Evolutionary conservation across 2,888 invertebrate genomes (phyloP).

Genomic region (Amphipyra tragopoginis): DNA sequence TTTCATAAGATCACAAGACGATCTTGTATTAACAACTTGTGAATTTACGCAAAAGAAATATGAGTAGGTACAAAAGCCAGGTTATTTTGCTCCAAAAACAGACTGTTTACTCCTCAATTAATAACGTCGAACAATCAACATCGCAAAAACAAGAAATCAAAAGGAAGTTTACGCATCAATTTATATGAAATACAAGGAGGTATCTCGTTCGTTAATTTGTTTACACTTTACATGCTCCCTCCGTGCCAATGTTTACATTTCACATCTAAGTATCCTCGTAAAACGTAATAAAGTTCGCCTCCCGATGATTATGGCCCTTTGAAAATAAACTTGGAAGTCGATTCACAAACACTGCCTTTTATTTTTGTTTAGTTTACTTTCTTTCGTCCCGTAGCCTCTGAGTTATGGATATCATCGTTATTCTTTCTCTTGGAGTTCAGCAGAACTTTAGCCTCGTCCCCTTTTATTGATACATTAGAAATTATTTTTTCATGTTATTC

Average conservation of each 20-base stretch:
- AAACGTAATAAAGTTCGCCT: conserved; percentile 82
- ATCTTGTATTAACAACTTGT: too few species aligned
- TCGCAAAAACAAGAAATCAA: conserved; percentile 67
- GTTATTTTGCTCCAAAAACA: conserved; percentile 27
- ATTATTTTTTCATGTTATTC: conserved; percentile 66
- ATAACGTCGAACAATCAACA: conserved; percentile 62
- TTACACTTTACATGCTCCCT: conserved; percentile 79
- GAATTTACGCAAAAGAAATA: too few species aligned
- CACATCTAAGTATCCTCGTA: conserved; percentile 74
- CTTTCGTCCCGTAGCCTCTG: conserved; percentile 59
- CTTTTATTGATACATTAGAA: conserved; percentile 73
- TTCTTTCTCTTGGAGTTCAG: conserved; percentile 70
- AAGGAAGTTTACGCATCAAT: conserved; percentile 71
- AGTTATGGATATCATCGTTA: conserved; percentile 81
- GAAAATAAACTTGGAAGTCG: conserved; percentile 82
- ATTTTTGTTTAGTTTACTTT: conserved; percentile 83
- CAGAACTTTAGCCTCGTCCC: conserved; percentile 66
- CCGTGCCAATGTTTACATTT: conserved; percentile 77
- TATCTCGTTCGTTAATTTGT: conserved; percentile 81
- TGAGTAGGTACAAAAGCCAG: background rate
- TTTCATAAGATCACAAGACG: too few species aligned
- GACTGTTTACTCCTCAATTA: conserved; percentile 58
- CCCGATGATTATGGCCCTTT: conserved; percentile 83
- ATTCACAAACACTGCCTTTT: conserved; percentile 77
- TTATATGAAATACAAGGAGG: conserved; percentile 68